Conservation (phyloP, 2,113 vertebrate genomes). For the Neodon shergylaensis region DNA sequence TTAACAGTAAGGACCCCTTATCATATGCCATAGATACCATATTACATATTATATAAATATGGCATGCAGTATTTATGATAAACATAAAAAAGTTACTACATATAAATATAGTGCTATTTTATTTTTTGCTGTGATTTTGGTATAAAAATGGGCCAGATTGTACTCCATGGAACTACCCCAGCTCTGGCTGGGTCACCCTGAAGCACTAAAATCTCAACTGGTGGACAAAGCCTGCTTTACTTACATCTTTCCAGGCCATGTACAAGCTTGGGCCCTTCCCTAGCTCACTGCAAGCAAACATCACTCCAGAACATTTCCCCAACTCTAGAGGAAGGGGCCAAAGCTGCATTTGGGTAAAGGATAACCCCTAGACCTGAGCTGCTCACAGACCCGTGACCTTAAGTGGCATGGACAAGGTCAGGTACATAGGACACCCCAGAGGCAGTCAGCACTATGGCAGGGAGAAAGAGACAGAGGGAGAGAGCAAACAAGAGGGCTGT, state of each 20-base stretch:
- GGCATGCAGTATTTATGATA: neutral
- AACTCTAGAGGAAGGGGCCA: neutral
- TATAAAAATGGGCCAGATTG: neutral
- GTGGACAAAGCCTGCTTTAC: neutral
- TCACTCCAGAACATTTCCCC: neutral
- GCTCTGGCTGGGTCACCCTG: neutral
- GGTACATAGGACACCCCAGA: neutral
- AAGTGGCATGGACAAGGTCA: neutral
- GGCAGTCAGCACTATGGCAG: fast-evolving
- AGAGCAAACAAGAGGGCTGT: neutral
- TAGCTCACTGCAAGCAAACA: neutral
- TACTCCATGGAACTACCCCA: neutral
- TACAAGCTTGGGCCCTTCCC: neutral
- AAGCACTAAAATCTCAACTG: neutral
- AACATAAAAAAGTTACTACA: neutral
- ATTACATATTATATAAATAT: neutral
- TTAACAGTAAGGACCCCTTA: neutral
- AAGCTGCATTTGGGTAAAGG: neutral
- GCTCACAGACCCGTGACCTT: neutral
- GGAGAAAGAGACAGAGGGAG: fast-evolving
- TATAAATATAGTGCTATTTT: neutral
- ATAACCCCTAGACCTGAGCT: neutral
- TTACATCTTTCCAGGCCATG: neutral
- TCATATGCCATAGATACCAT: neutral
- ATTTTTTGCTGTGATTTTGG: neutral